Evolutionary conservation across 2,797 vertebrate species (phyloP).

Genomic region (Philypnodon macrostomus): DNA sequence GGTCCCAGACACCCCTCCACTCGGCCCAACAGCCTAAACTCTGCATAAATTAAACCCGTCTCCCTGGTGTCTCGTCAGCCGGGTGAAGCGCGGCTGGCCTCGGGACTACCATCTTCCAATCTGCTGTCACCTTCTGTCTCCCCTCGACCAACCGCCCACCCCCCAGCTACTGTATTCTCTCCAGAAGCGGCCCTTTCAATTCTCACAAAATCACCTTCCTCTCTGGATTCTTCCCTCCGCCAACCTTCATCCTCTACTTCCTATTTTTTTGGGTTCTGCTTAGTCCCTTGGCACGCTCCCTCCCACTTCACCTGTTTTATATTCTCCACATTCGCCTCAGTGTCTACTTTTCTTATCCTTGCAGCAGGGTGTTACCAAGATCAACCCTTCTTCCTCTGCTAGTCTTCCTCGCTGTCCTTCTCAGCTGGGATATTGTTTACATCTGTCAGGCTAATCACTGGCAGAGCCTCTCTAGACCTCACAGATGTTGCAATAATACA

Average conservation of each 20-base stretch:
- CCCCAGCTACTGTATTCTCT: slow-evolving; percentile 36
- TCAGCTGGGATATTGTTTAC: slow-evolving; percentile 67
- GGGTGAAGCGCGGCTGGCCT: slow-evolving; percentile 46
- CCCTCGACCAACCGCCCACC: slow-evolving; percentile 24
- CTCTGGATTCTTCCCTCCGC: slow-evolving; percentile 19
- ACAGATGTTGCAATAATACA: slow-evolving; percentile 76
- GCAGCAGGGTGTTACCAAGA: slow-evolving; percentile 31
- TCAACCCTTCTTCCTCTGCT: slow-evolving; percentile 23
- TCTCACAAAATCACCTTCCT: slow-evolving; percentile 24
- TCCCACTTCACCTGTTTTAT: slow-evolving; percentile 46
- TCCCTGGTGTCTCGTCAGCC: slow-evolving; percentile 67
- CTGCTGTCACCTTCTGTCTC: slow-evolving; percentile 51
- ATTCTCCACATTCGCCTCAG: slow-evolving; percentile 43
- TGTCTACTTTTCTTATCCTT: slow-evolving; percentile 34
- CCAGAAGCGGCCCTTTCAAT: slow-evolving; percentile 6
- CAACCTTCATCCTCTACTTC: slow-evolving; percentile 26
- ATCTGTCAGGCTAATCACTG: slow-evolving; percentile 69
- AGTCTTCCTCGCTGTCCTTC: slow-evolving; percentile 11
- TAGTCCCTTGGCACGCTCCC: slow-evolving; percentile 34
- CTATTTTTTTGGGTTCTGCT: neutral
- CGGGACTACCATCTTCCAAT: slow-evolving; percentile 58
- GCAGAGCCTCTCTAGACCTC: slow-evolving; percentile 67
- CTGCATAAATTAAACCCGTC: slow-evolving; percentile 74
- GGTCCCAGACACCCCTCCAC: slow-evolving; percentile 64
- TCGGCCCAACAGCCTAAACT: slow-evolving; percentile 60